phyloP scores from a whole-genome alignment of 2,797 vertebrate genomes.

The Enteromius viviparus region DNA sequence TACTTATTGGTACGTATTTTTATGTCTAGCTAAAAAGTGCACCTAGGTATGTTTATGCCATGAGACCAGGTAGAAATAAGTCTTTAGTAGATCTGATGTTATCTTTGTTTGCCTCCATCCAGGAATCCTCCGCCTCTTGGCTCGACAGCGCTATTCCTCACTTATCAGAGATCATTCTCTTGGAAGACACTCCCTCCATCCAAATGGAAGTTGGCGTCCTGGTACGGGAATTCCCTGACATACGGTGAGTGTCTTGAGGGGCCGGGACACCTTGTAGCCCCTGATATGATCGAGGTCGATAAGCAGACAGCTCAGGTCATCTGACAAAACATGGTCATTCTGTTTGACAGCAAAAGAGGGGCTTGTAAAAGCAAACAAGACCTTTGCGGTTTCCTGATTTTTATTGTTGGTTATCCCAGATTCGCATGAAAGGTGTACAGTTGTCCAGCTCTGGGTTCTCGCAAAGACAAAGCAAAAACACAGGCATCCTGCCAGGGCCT shows the following conservation, averaged over 20 bases:
- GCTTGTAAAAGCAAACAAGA: slow-evolving; percentile 65
- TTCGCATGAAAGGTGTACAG: slow-evolving; percentile 58
- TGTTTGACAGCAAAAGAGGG: slow-evolving; percentile 51
- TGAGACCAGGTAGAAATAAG: no score
- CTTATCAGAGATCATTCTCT: slow-evolving; percentile 86
- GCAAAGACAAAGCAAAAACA: slow-evolving; percentile 66
- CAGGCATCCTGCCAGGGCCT: slow-evolving; percentile 63
- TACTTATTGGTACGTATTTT: no score
- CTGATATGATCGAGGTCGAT: slow-evolving; percentile 45
- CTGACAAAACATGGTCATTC: slow-evolving; percentile 46
- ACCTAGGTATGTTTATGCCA: no score
- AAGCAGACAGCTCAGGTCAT: slow-evolving; percentile 52
- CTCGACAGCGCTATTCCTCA: slow-evolving; percentile 84
- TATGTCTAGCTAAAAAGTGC: no score
- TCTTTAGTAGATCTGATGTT: background rate
- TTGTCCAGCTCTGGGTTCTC: slow-evolving; percentile 51
- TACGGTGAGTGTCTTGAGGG: slow-evolving; percentile 77
- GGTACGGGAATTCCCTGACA: slow-evolving; percentile 88
- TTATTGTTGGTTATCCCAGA: slow-evolving; percentile 61
- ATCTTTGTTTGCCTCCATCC: background rate
- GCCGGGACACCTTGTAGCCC: slow-evolving; percentile 4
- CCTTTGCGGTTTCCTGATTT: slow-evolving; percentile 62
- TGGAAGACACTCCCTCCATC: slow-evolving; percentile 89
- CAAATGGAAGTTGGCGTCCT: slow-evolving; percentile 93
- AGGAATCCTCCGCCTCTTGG: slow-evolving; percentile 87